Percentiles rank a stretch among this genome's conserved stretches.
These are phyloP conservation scores for Biston betularia DNA, from an alignment of 2,888 invertebrate species.

Conservation along the genomic window DNA sequence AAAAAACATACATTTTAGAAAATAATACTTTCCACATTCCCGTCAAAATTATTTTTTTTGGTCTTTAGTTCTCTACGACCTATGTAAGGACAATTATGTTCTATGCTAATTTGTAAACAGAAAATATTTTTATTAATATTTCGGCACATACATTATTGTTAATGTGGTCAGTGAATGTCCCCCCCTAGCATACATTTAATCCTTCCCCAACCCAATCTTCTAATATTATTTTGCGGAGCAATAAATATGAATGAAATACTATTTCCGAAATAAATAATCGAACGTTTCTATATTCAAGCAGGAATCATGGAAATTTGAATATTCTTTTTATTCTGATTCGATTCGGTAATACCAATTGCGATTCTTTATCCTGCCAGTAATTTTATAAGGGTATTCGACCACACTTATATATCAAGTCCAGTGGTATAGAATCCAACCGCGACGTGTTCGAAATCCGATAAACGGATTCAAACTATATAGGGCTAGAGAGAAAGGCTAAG, in stretches of 20 bases:
- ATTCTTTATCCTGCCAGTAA: constrained; percentile 64
- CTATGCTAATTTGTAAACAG: too few relatives aligned
- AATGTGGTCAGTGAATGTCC: constrained; percentile 5
- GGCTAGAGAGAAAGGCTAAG: background rate
- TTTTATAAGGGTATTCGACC: constrained; percentile 69
- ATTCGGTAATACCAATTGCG: constrained; percentile 49
- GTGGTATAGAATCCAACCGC: constrained; percentile 71
- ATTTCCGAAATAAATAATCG: constrained; percentile 47
- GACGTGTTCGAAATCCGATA: constrained; percentile 84
- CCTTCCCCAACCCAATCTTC: constrained; percentile 32
- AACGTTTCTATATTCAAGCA: constrained; percentile 54
- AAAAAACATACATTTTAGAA: too few relatives aligned
- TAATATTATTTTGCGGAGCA: constrained; percentile 35
- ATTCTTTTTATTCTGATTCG: constrained; percentile 63
- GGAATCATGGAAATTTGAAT: constrained; percentile 56
- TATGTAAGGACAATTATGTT: too few relatives aligned
- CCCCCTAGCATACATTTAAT: constrained; percentile 33
- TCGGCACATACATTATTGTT: background rate
- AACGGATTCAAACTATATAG: constrained; percentile 78
- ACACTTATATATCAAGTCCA: constrained; percentile 76
- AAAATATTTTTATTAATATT: too few relatives aligned
- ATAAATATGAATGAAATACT: constrained; percentile 42
- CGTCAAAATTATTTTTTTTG: too few relatives aligned
- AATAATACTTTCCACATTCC: too few relatives aligned
- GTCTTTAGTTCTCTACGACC: too few relatives aligned